Percentiles rank a stretch among this genome's conserved stretches.
Conservation (phyloP, 2,888 invertebrate species). For the Eugnorisma glareosa region DNA sequence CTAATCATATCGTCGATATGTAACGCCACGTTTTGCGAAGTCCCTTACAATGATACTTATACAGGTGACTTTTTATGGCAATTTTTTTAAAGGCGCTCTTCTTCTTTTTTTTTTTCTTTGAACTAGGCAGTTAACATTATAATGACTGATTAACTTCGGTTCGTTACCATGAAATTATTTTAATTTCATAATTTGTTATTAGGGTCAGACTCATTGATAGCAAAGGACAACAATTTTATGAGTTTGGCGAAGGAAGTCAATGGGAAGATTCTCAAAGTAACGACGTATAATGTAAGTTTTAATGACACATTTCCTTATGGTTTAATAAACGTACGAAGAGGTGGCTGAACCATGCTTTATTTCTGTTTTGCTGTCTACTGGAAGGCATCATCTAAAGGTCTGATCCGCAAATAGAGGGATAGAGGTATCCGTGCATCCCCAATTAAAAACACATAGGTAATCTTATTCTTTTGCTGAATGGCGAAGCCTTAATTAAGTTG, state of each 20-base stretch:
- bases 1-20: slow-evolving; percentile 85
- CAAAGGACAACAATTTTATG: slow-evolving; percentile 66
- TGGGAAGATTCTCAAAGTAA: slow-evolving; percentile 85
- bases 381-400: neutral
- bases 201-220: slow-evolving; percentile 58
- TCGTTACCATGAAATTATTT: neutral
- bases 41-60: slow-evolving; percentile 77
- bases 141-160: neutral
- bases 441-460: neutral
- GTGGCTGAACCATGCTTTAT: neutral
- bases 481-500: neutral
- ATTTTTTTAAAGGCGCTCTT: neutral
- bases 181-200: neutral
- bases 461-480: neutral
- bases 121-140: neutral
- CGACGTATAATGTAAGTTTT: slow-evolving; percentile 84
- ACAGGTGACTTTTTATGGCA: slow-evolving; percentile 50
- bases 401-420: neutral
- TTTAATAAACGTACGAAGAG: too few relatives aligned
- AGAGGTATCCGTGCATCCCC: too few relatives aligned
- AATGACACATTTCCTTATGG: neutral
- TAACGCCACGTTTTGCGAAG: slow-evolving; percentile 84
- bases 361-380: neutral
- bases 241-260: slow-evolving; percentile 77
- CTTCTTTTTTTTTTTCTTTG: neutral